A percentile compares a stretch with the other conserved stretches of the same genome.
Evolutionary conservation across 2,888 invertebrate species (phyloP).

Genomic region (Apamea crenata): DNA sequence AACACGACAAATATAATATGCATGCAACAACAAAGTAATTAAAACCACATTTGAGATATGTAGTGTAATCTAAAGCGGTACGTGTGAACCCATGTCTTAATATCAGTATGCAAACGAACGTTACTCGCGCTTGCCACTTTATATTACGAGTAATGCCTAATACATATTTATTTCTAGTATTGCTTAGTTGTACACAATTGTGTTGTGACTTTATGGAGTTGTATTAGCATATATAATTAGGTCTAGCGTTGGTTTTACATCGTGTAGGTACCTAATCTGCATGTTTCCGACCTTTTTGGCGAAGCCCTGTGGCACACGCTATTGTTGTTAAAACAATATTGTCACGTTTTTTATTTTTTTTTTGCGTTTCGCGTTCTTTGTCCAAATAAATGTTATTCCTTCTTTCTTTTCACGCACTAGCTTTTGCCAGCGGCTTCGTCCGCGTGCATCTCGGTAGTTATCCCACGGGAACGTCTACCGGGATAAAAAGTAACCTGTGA

Average conservation of each 20-base stretch:
- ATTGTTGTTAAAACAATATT: not conserved
- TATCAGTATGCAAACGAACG: constrained; percentile 29
- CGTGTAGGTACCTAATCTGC: too few relatives aligned
- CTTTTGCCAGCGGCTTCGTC: not conserved
- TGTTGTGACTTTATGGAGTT: not conserved
- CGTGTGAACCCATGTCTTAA: constrained; percentile 24
- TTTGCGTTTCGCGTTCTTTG: not conserved
- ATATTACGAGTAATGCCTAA: constrained; percentile 13
- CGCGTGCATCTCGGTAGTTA: not conserved
- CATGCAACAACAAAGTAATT: constrained; percentile 44
- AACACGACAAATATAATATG: constrained; percentile 16
- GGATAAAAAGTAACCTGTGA: not conserved
- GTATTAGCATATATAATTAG: not conserved
- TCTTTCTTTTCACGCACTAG: not conserved
- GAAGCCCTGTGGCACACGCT: not conserved
- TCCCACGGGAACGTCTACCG: not conserved
- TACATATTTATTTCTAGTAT: constrained; percentile 33
- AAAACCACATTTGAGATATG: constrained; percentile 53
- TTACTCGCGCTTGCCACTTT: constrained; percentile 16
- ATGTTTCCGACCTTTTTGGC: not conserved
- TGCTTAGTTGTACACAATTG: not conserved
- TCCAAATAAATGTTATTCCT: not conserved
- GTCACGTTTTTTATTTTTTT: not conserved
- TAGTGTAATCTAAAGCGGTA: constrained; percentile 43
- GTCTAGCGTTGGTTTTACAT: not conserved